Evolutionary conservation across 1,140 invertebrate species (phyloP).

Genomic region (Plectrocnemia conspersa): DNA sequence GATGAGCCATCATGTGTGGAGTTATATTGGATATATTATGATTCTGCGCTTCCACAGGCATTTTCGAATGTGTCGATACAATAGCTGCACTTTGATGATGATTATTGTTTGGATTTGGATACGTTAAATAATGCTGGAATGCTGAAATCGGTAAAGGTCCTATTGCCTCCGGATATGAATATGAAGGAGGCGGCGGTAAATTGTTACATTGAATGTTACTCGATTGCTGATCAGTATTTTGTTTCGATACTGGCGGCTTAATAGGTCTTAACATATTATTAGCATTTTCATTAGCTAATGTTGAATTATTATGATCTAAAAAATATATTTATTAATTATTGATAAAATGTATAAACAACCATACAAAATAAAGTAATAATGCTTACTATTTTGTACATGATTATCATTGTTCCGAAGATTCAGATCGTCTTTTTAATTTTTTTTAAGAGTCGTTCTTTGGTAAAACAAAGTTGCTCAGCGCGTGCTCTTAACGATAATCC

Average conservation of each 20-base stretch:
- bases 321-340: background rate
- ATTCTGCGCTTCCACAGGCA: conserved; percentile 11
- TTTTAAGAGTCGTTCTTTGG: conserved; percentile 36
- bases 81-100: conserved; percentile 12
- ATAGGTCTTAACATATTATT: background rate
- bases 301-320: background rate
- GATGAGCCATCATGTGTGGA: conserved; percentile 16
- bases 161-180: conserved; percentile 15
- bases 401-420: conserved; percentile 2
- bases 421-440: conserved; percentile 29
- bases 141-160: conserved; percentile 20
- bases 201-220: conserved; percentile 6
- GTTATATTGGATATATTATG: conserved; percentile 10
- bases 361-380: background rate
- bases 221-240: background rate
- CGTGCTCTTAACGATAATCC: conserved; percentile 35
- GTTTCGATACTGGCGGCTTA: conserved; percentile 6
- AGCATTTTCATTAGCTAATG: background rate
- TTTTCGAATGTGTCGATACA: conserved; percentile 18
- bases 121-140: conserved; percentile 27
- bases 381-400: background rate
- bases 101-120: conserved; percentile 22
- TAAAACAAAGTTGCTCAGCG: conserved; percentile 34
- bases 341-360: background rate
- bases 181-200: conserved; percentile 16